Base-by-base conservation (phyloP, 2,888 invertebrate species). In the Dryadula phaetusa region DNA sequence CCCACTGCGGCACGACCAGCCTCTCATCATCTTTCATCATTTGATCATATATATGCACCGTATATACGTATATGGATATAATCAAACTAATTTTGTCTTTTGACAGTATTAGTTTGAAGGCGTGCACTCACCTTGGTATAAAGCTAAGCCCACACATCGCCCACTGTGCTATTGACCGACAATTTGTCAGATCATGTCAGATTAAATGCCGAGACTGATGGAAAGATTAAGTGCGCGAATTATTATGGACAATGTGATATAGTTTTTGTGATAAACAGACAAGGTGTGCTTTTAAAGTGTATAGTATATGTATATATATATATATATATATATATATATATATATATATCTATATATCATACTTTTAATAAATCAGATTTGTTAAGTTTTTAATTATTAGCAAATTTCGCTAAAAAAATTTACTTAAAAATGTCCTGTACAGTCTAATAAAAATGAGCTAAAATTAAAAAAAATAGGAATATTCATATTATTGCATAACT, bases 61-160 rank as follows among this genome's bases (percentile, higher is more conserved):
- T 32, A 7, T 7, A 7, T 16, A 14, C 22, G 3, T 40, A 60
- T 7, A 60, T 46, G 60, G 60, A 44, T 60, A 44, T 18, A 14
- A 46, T 60, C 12, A 60, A 60, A 5, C 10, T 16, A 54, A 58
- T 63, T 52, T 58, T 40, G n/a, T 47, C 53, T 52, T 46, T 54
- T 65, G 64, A 62, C 65, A 62, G 42, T 71, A 46, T 28, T 28
- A 28, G 44, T 25, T 56, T 56, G 73, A 65, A 54, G 72, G 72
- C 72, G 73, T 66, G n/a, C 56, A 66, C 37, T 72, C 70, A 67
- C 73, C 72, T 73, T 70, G 73, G 70, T 70, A 70, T 71, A 69
- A 60, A 53, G 34, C 66, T 49, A 62, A 69, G 42, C 70, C 69
- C 69, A 71, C 66, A 60, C 69, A 63, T 66, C 71, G 67, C 69